phyloP scores from a whole-genome alignment of 1,140 invertebrate genomes.

The Aplysia californica region DNA sequence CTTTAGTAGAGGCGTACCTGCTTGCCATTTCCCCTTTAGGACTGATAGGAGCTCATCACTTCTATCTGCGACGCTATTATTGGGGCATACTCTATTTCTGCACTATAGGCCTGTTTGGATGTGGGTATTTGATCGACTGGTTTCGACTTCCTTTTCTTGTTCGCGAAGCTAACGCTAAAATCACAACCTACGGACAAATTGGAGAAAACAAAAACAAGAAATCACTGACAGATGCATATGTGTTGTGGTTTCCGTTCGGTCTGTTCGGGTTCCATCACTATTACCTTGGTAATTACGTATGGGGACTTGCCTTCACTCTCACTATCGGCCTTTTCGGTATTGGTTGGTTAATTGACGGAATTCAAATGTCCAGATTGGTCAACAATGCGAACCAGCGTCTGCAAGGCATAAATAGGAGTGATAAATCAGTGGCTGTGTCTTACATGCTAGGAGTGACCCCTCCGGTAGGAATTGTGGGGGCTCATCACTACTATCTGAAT shows the following conservation, averaged over 20 bases:
- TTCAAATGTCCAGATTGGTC: no score
- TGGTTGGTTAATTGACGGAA: no score
- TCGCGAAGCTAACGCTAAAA: constrained; percentile 39
- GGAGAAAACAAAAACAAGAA: constrained; percentile 24
- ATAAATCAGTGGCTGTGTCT: no score
- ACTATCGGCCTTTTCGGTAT: no score
- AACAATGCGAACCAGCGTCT: no score
- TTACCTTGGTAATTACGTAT: no score
- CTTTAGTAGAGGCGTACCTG: background rate
- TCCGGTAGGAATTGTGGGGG: no score
- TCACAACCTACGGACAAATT: no score
- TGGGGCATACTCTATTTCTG: constrained; percentile 33
- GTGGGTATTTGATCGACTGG: constrained; percentile 47
- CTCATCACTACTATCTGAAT: constrained; percentile 46
- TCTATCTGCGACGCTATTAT: constrained; percentile 35
- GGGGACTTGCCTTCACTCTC: no score
- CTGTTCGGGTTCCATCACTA: constrained; percentile 48
- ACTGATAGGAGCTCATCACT: constrained; percentile 40
- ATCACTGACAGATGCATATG: constrained; percentile 36
- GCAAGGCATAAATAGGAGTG: no score
- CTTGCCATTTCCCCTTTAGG: constrained; percentile 6
- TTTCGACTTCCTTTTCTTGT: constrained; percentile 50
- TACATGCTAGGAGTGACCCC: no score
- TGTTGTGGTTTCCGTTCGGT: constrained; percentile 29
- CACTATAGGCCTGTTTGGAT: constrained; percentile 37